These are phyloP conservation scores for Hemicentrotus pulcherrimus DNA, from an alignment of 35 echinoderm and acorn worm genomes.

Conservation along the genomic window DNA sequence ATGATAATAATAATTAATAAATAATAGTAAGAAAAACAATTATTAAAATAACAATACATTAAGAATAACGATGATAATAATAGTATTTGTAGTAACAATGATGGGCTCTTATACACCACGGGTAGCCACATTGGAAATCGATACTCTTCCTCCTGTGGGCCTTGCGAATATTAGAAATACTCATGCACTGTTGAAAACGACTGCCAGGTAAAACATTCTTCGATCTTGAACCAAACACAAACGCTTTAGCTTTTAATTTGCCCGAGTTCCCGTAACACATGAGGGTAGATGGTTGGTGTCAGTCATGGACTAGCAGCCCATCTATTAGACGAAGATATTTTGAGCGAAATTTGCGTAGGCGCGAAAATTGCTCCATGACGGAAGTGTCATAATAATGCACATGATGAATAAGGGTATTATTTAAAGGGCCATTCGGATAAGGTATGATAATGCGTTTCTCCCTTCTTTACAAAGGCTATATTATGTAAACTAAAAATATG, in stretches of 20 bases:
- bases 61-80: too few species aligned
- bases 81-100: too few species aligned
- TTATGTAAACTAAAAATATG: too few species aligned
- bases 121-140: too few species aligned
- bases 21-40: too few species aligned
- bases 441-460: neutral
- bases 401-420: neutral
- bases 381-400: neutral
- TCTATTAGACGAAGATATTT: neutral
- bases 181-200: neutral
- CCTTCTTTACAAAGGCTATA: too few species aligned
- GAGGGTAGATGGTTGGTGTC: neutral
- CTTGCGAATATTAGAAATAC: neutral
- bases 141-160: too few species aligned
- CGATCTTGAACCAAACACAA: too few species aligned
- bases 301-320: neutral
- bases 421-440: neutral
- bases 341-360: neutral
- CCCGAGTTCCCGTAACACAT: neutral
- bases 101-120: too few species aligned
- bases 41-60: too few species aligned
- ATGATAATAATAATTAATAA: too few species aligned
- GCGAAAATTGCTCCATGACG: neutral
- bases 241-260: neutral
- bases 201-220: neutral